Evolutionary conservation across 2,113 vertebrate genomes (phyloP).

Genomic region (Athene noctua): DNA sequence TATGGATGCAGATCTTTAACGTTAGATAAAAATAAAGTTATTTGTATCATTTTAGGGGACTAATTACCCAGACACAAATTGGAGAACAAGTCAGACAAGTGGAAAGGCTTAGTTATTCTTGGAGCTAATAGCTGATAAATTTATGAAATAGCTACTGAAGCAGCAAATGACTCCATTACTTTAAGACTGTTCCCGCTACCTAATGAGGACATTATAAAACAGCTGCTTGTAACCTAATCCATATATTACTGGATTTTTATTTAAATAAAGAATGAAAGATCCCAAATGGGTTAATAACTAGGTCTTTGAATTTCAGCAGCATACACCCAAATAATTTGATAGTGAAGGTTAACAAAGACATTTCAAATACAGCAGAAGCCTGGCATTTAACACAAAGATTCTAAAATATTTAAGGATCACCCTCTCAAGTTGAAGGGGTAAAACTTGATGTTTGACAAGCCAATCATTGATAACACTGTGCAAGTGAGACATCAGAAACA

Average conservation of each 20-base stretch:
- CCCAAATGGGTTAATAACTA: background rate
- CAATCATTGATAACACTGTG: background rate
- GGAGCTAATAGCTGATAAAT: constrained; percentile 15
- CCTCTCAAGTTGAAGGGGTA: background rate
- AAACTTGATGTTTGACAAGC: background rate
- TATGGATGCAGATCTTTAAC: background rate
- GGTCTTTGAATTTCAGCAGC: background rate
- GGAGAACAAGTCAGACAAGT: constrained; percentile 7
- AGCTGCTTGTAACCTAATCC: background rate
- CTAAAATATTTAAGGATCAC: background rate
- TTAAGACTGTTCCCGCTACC: background rate
- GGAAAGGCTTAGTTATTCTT: constrained; percentile 4
- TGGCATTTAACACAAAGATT: background rate
- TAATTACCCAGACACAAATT: constrained; percentile 7
- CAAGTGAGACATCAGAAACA: background rate
- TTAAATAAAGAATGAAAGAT: background rate
- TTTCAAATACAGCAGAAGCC: background rate
- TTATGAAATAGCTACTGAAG: constrained; percentile 27
- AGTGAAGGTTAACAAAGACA: background rate
- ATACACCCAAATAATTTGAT: background rate
- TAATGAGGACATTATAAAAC: constrained; percentile 1
- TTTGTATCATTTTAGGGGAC: background rate
- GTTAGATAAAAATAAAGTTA: background rate
- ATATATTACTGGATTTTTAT: background rate
- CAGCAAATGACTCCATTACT: background rate